These are phyloP conservation scores for Paedocypris sp. DNA, from an alignment of 2,113 vertebrate genomes.

Conservation along the genomic window DNA sequence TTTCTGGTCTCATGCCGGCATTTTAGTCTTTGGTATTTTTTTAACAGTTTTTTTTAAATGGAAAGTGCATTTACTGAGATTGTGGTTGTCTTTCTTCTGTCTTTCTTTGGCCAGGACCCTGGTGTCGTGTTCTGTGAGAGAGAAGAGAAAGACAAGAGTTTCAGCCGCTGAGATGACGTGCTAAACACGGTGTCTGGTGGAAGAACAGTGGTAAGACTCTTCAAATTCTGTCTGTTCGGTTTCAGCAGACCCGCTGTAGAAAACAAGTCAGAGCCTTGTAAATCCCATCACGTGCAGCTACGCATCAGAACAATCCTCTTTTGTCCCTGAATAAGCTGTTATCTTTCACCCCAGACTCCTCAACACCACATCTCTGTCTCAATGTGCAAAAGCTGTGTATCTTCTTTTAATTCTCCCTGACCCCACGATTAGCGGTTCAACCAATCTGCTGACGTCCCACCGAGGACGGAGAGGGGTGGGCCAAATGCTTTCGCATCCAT, in stretches of 20 bases:
- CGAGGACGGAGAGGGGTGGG: not conserved
- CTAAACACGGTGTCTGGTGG: not conserved
- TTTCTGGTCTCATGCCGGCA: too few species aligned
- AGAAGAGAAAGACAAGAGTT: slow-evolving; percentile 36
- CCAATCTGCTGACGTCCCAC: slow-evolving; percentile 42
- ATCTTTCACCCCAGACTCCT: slow-evolving; percentile 32
- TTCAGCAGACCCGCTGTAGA: too few species aligned
- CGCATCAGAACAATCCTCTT: not conserved
- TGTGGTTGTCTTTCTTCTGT: slow-evolving; percentile 98
- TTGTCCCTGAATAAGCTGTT: slow-evolving; percentile 34
- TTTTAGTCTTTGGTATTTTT: too few species aligned
- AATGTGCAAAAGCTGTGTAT: slow-evolving; percentile 39
- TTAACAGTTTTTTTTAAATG: not conserved
- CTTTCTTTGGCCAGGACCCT: slow-evolving; percentile 88
- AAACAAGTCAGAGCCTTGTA: not conserved
- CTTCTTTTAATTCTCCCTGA: slow-evolving; percentile 39
- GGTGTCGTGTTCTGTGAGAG: slow-evolving; percentile 78
- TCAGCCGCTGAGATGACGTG: not conserved
- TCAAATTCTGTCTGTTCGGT: too few species aligned
- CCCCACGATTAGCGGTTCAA: slow-evolving; percentile 48
- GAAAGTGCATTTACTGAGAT: slow-evolving; percentile 76
- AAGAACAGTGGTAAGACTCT: too few species aligned
- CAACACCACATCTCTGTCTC: slow-evolving; percentile 35
- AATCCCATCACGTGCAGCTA: not conserved
- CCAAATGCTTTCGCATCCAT: slow-evolving; percentile 49